phyloP scores from a whole-genome alignment of 1,140 invertebrate species.

The Linepithema humile region DNA sequence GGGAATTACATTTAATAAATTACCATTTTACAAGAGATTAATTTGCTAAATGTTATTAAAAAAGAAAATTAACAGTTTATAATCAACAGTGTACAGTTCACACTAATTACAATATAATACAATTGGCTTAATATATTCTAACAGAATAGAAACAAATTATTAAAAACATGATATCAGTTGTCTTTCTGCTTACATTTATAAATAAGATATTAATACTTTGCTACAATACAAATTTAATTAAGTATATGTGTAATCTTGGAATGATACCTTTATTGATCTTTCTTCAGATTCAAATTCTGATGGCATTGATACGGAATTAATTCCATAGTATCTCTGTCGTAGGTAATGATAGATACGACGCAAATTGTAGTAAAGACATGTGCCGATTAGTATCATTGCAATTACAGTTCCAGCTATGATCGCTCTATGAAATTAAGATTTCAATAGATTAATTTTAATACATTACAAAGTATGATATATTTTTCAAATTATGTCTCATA shows the following conservation, averaged over 20 bases:
- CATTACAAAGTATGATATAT: neutral
- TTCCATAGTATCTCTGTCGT: neutral
- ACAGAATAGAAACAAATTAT: neutral
- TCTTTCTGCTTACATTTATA: neutral
- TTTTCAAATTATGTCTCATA: neutral
- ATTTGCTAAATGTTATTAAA: neutral
- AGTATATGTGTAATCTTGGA: neutral
- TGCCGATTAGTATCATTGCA: constrained; percentile 34
- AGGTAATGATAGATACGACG: constrained; percentile 13
- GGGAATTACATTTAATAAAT: too few species aligned
- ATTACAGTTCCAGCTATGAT: constrained; percentile 33
- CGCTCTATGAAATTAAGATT: constrained; percentile 20
- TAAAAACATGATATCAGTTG: neutral
- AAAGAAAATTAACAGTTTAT: neutral
- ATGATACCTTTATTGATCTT: constrained; percentile 29
- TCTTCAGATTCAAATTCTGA: constrained; percentile 20
- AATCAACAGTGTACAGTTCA: neutral
- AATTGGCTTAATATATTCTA: neutral
- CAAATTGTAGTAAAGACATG: constrained; percentile 34
- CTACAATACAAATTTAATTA: neutral
- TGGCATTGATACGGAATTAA: constrained; percentile 12
- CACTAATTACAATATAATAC: neutral
- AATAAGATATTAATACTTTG: neutral
- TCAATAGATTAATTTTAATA: neutral
- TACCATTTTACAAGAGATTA: too few species aligned